Evolutionary conservation across 1,140 invertebrate species (phyloP), one percentile per base, ranked within the genome.

Genomic region (Octopus sinensis): DNA sequence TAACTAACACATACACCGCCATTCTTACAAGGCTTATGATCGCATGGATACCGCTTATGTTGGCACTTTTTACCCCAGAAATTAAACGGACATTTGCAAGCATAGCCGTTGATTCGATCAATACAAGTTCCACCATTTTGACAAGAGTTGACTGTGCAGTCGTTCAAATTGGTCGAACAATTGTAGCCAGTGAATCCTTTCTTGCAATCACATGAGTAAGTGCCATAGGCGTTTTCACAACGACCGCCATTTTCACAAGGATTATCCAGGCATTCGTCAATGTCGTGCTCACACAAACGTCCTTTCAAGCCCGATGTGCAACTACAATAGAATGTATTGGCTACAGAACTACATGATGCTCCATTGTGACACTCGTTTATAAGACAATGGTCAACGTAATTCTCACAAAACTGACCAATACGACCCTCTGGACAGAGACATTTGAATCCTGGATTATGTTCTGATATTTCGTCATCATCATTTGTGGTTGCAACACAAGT

Each of bases 311-410:
- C 85, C 7, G 54, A 73, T 5, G 68, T 73, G 13, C 68, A 73
- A 6, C 30, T 73, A 96, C 96, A 94, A 96, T 96, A 86, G 94
- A 96, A 0, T 96, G 96, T 4, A 94, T 93, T 86, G 95, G 95
- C 88, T 96, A 97, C 86, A 96, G 96, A 88, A 9, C 51, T 71
- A 76, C 76, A 79, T 2, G 30, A 51, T n/a, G 51, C 54, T 6
- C 78, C 79, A 54, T 83, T 80, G 23, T 81, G 62, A 68, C 83
- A 85, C 30, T 82, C 84, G 71, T 88, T 88, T 12, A 80, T 85
- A 3, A 78, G 6, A 81, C 80, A 87, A 30, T 81, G 78, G 81
- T 85, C 73, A 52, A 84, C 79, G 76, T 82, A 68, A 79, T 78
- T 81, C 54, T 82, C 17, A 23, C 56, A 78, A 84, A 84, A 52